A percentile compares a stretch with the other conserved stretches of the same genome.
These are phyloP conservation scores for Tetropium fuscum DNA, from an alignment of 2,888 invertebrate species.

Conservation along the genomic window DNA sequence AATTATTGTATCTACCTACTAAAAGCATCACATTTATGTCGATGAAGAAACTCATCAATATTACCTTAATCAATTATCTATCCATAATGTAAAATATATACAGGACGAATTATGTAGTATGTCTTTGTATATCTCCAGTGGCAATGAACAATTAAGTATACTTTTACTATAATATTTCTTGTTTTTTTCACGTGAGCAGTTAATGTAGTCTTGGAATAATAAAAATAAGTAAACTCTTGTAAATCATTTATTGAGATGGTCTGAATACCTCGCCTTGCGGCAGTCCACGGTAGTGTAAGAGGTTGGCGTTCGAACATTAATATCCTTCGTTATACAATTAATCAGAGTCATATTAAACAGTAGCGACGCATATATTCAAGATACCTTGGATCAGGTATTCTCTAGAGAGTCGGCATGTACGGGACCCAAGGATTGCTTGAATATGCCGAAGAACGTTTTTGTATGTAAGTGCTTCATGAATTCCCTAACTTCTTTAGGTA, in stretches of 20 bases:
- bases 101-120: too few species aligned
- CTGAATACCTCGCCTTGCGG: slow-evolving; percentile 46
- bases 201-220: not conserved
- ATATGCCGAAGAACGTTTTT: slow-evolving; percentile 37
- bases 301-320: slow-evolving; percentile 52
- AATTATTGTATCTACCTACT: too few species aligned
- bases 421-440: slow-evolving; percentile 45
- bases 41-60: too few species aligned
- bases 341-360: slow-evolving; percentile 60
- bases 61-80: too few species aligned
- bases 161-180: too few species aligned
- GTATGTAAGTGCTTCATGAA: slow-evolving; percentile 23
- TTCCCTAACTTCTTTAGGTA: slow-evolving; percentile 25
- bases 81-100: too few species aligned
- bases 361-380: slow-evolving; percentile 54
- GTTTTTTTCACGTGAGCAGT: too few species aligned
- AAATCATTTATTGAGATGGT: slow-evolving; percentile 42
- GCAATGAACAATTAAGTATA: too few species aligned
- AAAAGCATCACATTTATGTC: too few species aligned
- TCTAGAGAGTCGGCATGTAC: slow-evolving; percentile 44
- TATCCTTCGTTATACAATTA: slow-evolving; percentile 57
- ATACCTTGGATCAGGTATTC: slow-evolving; percentile 49
- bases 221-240: slow-evolving; percentile 25
- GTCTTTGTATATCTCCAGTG: too few species aligned
- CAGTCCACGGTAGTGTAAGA: slow-evolving; percentile 47